Evolutionary conservation across 2,797 vertebrate genomes (phyloP), one percentile per base, ranked within the genome.

Genomic region (Florisuga fusca): DNA sequence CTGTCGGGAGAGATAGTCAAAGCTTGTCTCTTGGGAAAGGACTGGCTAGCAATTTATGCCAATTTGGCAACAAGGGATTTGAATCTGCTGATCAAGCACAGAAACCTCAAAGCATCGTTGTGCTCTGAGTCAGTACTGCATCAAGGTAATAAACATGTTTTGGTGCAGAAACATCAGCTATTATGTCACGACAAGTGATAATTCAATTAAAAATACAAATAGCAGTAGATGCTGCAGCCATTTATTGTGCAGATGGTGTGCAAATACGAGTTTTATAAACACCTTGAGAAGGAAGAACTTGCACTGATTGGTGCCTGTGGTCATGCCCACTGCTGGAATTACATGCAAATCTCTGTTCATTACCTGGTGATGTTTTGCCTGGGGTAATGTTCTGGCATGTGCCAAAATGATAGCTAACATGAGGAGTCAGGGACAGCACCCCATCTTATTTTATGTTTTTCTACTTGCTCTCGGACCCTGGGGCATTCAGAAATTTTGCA

Each of bases 41-140:
- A 90, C 93, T 0, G 71, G 83, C 82, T 82, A 90, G 85, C 93
- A 89, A 64, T 90, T 94, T 90, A 71, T 91, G 93, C 94, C 91
- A 78, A 16, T 74, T 77, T 93, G 91, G 80, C 83, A 94, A 45
- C 57, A 46, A 74, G 77, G 87, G 63, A 91, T 93, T 95, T 95
- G 71, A 94, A 94, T 93, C 74, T 96, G 91, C 94, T 94, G 96
- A 91, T 94, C n/a, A 79, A 82, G 93, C 91, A 88, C 22, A 54
- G 76, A 93, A 93, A 69, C 76, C 89, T 94, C 84, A 92, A 88
- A 95, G 74, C 83, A 84, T 91, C 77, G 57, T 91, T 94, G 29
- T 77, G 67, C 71, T 84, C 91, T 90, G 73, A 95, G 69, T 95
- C 93, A 95, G 71, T 94, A 82, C 50, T 84, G 48, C 87, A 61